Evolutionary conservation across 23 tunicate genomes (phyloP).

Genomic region (Ciona savignyi): DNA sequence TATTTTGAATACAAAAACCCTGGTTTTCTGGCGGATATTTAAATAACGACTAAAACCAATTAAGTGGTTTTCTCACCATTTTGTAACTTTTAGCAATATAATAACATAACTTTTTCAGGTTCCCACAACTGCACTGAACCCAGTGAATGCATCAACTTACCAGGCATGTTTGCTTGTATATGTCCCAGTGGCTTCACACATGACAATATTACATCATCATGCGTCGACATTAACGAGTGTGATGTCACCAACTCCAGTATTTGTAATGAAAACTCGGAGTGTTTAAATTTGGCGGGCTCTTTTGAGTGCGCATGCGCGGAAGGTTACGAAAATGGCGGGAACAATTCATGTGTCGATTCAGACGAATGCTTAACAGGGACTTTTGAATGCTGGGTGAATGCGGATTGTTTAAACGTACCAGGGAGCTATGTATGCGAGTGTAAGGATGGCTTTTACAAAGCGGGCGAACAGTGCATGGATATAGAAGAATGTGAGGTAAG

Average conservation of each 20-base stretch:
- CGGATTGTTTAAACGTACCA: not conserved
- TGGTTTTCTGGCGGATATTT: too few species aligned
- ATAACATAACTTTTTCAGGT: too few species aligned
- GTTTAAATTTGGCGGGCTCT: not conserved
- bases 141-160: not conserved
- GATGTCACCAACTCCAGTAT: not conserved
- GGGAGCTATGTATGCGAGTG: not conserved
- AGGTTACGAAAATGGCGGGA: not conserved
- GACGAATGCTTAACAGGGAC: not conserved
- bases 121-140: not conserved
- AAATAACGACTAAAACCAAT: too few species aligned
- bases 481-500: not conserved
- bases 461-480: not conserved
- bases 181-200: not conserved
- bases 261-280: not conserved
- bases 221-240: not conserved
- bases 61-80: too few species aligned
- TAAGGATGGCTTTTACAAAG: not conserved
- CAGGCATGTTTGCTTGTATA: not conserved
- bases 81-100: too few species aligned
- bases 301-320: not conserved
- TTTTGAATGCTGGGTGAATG: not conserved
- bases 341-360: not conserved
- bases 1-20: too few species aligned
- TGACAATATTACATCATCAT: not conserved